phyloP scores from a whole-genome alignment of 2,113 vertebrate species.

The Rattus rattus region DNA sequence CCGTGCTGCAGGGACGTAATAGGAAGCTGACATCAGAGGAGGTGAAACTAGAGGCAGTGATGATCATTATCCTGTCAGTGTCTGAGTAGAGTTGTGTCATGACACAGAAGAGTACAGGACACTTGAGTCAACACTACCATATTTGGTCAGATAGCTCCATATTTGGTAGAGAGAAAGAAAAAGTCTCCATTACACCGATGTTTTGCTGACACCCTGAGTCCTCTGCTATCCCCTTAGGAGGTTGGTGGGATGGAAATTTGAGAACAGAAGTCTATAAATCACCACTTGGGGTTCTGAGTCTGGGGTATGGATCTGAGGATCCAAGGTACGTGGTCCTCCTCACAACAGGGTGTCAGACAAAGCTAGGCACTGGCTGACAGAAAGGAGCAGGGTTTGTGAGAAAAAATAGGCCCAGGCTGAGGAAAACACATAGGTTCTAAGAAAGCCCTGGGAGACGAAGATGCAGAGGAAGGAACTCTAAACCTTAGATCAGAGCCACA shows the following conservation, averaged over 20 bases:
- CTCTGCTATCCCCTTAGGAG: not conserved
- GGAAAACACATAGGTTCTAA: too few species aligned
- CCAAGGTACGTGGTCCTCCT: not conserved
- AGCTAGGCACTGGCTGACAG: not conserved
- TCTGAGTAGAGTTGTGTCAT: not conserved
- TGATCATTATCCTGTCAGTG: not conserved
- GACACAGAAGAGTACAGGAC: too few species aligned
- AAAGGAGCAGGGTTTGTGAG: not conserved
- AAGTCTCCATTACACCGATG: too few species aligned
- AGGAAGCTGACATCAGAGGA: not conserved
- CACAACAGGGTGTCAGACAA: not conserved
- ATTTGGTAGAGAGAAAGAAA: not conserved
- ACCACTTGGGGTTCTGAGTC: too few species aligned
- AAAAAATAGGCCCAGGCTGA: too few species aligned
- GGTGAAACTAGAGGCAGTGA: not conserved
- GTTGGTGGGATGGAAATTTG: not conserved
- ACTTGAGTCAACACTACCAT: not conserved
- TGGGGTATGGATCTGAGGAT: not conserved
- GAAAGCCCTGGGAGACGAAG: not conserved
- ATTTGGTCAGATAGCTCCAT: not conserved
- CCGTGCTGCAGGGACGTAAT: not conserved
- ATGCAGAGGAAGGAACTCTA: accelerated
- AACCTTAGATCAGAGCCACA: accelerated
- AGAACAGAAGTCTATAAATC: not conserved
- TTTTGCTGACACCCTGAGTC: too few species aligned